Evolutionary conservation across 2,113 vertebrate genomes (phyloP), one percentile per base, ranked within the genome.

Genomic region (Lophotis ruficrista): DNA sequence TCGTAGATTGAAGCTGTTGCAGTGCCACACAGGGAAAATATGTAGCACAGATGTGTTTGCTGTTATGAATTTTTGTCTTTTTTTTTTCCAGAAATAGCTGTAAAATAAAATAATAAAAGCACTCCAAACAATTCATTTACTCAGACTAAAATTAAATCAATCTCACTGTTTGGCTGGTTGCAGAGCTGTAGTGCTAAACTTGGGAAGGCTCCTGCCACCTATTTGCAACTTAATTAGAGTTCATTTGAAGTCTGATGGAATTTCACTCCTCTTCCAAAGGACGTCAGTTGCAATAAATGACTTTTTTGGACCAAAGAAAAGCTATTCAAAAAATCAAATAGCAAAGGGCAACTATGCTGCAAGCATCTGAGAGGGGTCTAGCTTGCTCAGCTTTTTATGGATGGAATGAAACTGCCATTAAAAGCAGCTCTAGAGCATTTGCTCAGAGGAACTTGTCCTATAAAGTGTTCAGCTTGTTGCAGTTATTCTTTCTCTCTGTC

Each of bases 11-110:
- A 90, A 94, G 66, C 33, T 89, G 77, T 84, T 93, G 70, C 83
- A 79, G 65, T 94, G 87, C 93, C 92, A 95, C 86, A 92, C 72
- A 90, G 65, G 64, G 65, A 95, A 96, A 96, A 95, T 96, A 96
- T 93, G 90, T 84, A 94, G 28, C 72, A 66, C 95, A 94, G 92
- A 96, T 95, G 96, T 93, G 62, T 88, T 96, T 60, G 62, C 50
- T 91, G 66, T 71, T 94, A 89, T 38, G 68, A 89, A 51, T 73
- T 89, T 90, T 45, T 16, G 8, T 31, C 0, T 11, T 2, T 4
- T 35, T 28, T 50, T 73, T 33, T 31, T 35, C 73, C 86, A 66
- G 45, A 78, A 96, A 90, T 94, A 65, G 30, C 38, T 91, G 78
- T 86, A 95, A 96, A 95, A 88, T 83, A 76, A 82, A 90, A 92